A percentile compares a stretch with the other conserved stretches of the same genome.
These are phyloP conservation scores for Lasioglossum morio DNA, from an alignment of 2,888 invertebrate species.

Conservation along the genomic window DNA sequence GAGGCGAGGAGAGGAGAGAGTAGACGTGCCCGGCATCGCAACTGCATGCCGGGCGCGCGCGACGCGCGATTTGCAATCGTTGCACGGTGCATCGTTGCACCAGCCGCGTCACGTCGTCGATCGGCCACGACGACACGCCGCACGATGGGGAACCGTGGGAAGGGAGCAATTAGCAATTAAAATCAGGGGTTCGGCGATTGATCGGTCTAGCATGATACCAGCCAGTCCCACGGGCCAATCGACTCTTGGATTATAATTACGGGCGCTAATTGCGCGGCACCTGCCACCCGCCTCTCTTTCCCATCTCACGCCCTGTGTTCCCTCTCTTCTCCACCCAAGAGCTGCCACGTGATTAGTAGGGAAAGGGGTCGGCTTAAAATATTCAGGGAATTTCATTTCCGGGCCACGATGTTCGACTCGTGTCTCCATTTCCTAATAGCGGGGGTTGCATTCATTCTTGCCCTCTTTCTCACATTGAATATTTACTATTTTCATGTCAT, in stretches of 20 bases:
- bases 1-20: neutral
- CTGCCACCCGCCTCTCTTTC: constrained; percentile 24
- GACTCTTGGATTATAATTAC: constrained; percentile 73
- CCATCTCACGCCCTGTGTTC: neutral
- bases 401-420: neutral
- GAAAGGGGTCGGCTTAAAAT: constrained; percentile 33
- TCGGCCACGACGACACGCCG: constrained; percentile 58
- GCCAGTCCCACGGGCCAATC: constrained; percentile 61
- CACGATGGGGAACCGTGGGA: constrained; percentile 44
- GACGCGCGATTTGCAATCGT: constrained; percentile 62
- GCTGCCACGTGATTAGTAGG: constrained; percentile 42
- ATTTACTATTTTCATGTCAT: neutral
- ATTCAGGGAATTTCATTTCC: constrained; percentile 55
- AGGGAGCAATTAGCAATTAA: constrained; percentile 73
- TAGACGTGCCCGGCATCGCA: constrained; percentile 47
- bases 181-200: constrained; percentile 67
- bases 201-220: constrained; percentile 66
- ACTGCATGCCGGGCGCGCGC: constrained; percentile 15
- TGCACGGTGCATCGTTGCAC: constrained; percentile 50
- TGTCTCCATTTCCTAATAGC: neutral
- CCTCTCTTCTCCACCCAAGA: neutral
- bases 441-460: neutral
- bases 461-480: neutral
- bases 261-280: constrained; percentile 70
- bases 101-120: constrained; percentile 61